Evolutionary conservation across 2,113 vertebrate species (phyloP).

Genomic region (Girardinichthys multiradiatus): DNA sequence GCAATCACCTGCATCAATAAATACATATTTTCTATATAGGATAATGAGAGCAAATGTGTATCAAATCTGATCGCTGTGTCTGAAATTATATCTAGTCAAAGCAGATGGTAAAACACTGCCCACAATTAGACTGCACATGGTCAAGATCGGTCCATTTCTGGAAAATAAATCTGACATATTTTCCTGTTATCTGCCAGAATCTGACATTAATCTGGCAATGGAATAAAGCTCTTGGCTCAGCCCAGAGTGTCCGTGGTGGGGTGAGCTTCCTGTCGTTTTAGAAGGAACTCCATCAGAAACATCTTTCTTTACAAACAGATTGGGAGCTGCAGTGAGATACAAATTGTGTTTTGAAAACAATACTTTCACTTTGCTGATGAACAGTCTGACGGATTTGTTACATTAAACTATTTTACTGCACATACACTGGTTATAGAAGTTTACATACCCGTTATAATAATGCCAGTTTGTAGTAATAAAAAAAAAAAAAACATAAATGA

Average conservation of each 20-base stretch:
- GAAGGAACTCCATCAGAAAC: slow-evolving; percentile 41
- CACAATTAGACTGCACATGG: slow-evolving; percentile 82
- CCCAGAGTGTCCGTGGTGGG: slow-evolving; percentile 46
- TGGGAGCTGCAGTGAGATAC: slow-evolving; percentile 24
- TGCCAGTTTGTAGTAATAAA: background rate
- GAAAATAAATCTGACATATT: slow-evolving; percentile 83
- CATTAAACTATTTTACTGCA: background rate
- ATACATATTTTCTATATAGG: slow-evolving; percentile 61
- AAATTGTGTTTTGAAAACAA: slow-evolving; percentile 52
- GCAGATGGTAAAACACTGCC: slow-evolving; percentile 81
- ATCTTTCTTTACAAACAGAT: slow-evolving; percentile 17
- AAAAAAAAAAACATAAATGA: background rate
- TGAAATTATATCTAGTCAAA: slow-evolving; percentile 78
- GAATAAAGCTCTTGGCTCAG: slow-evolving; percentile 73
- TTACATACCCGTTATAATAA: background rate
- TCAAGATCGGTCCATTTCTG: slow-evolving; percentile 81
- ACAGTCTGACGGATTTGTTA: slow-evolving; percentile 1
- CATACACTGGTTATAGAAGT: background rate
- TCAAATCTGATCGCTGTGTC: slow-evolving; percentile 74
- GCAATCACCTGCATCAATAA: slow-evolving; percentile 45
- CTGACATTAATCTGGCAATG: slow-evolving; percentile 80
- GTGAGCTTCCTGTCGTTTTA: slow-evolving; percentile 64
- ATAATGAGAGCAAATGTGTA: slow-evolving; percentile 67
- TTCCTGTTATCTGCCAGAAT: slow-evolving; percentile 81
- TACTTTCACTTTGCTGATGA: slow-evolving; percentile 28